A percentile compares a stretch with the other conserved stretches of the same genome.
phyloP scores from a whole-genome alignment of 2,797 vertebrate species.

The Sebastolobus alascanus region DNA sequence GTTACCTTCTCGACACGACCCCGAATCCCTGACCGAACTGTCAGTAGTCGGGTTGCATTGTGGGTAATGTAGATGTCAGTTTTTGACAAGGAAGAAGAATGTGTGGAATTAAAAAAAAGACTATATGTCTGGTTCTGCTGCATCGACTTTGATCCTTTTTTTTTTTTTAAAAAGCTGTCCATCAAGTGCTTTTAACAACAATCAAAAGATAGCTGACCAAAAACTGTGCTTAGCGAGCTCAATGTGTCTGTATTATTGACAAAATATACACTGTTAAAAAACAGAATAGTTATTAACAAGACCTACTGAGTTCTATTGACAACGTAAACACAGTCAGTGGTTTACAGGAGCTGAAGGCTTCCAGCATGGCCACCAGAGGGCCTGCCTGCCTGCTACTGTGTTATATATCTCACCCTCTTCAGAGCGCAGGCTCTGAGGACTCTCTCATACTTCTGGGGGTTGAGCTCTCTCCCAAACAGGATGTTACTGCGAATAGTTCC shows the following conservation, averaged over 20 bases:
- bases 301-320: background rate
- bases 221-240: background rate
- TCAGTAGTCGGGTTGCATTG: no score
- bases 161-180: no score
- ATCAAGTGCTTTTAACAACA: no score
- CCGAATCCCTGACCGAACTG: no score
- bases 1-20: no score
- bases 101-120: no score
- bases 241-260: background rate
- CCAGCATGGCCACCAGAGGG: background rate
- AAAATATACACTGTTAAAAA: background rate
- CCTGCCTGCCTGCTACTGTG: background rate
- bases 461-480: constrained; percentile 91
- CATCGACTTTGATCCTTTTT: no score
- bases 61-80: no score
- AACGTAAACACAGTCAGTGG: background rate
- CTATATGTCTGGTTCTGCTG: no score
- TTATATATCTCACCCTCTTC: constrained; percentile 86
- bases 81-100: no score
- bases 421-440: constrained; percentile 93
- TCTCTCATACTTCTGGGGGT: constrained; percentile 89
- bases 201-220: background rate
- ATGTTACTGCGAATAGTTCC: constrained; percentile 96
- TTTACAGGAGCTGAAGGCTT: background rate
- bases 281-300: background rate